These are phyloP conservation scores for Pterobdella sp. DNA, from an alignment of 2,888 invertebrate genomes.

Conservation along the genomic window DNA sequence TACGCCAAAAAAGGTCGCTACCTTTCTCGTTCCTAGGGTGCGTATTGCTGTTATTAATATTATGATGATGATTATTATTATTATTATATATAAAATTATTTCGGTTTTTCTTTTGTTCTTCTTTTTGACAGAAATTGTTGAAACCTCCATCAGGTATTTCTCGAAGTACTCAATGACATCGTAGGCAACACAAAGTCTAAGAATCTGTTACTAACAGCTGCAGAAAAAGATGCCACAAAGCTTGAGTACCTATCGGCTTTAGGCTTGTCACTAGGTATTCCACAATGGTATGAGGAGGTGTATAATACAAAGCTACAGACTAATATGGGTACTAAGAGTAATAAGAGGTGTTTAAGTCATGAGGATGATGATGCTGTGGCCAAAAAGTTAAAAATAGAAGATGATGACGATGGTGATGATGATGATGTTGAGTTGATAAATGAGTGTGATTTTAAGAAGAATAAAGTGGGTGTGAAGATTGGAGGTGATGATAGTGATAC, in stretches of 20 bases:
- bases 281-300: constrained; percentile 43
- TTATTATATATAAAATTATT: too few relatives aligned
- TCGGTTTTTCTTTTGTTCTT: too few relatives aligned
- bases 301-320: constrained; percentile 32
- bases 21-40: background rate
- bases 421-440: constrained; percentile 24
- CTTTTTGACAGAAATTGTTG: too few relatives aligned
- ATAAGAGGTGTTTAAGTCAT: constrained; percentile 12
- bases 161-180: constrained; percentile 46
- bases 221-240: constrained; percentile 26
- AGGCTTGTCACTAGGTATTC: constrained; percentile 45
- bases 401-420: constrained; percentile 33
- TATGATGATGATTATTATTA: background rate
- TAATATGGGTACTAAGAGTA: constrained; percentile 27
- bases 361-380: constrained; percentile 10
- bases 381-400: constrained; percentile 6
- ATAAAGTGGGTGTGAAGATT: background rate
- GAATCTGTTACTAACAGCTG: constrained; percentile 39
- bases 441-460: background rate
- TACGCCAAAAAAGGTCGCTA: background rate
- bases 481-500: background rate
- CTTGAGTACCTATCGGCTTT: constrained; percentile 40
- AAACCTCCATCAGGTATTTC: constrained; percentile 42
- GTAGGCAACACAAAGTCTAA: constrained; percentile 46
- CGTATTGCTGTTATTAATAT: background rate